A percentile compares a stretch with the other conserved stretches of the same genome.
Conservation (phyloP, 2,888 invertebrate genomes). For the Ennomos quercinarius region DNA sequence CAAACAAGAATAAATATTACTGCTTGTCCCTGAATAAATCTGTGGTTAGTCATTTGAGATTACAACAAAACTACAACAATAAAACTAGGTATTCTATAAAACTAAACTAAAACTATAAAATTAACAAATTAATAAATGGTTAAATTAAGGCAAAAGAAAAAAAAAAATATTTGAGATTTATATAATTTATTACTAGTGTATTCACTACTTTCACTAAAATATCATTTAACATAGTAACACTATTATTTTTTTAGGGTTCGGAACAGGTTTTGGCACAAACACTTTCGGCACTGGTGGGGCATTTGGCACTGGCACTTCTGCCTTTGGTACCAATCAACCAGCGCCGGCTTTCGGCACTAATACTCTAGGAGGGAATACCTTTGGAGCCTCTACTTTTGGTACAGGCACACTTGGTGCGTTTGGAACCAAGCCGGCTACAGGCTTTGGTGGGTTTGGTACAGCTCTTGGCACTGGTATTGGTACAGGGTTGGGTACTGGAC, state of each 20-base stretch:
- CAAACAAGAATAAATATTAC: no score
- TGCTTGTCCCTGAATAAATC: no score
- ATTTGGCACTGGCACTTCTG: conserved; percentile 28
- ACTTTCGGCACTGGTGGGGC: conserved; percentile 48
- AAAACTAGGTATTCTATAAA: no score
- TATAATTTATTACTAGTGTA: no score
- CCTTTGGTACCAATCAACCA: conserved; percentile 61
- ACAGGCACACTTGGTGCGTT: conserved; percentile 77
- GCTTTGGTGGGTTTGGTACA: conserved; percentile 63
- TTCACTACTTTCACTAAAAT: no score
- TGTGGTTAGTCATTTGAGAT: no score
- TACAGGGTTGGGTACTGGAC: conserved; percentile 53
- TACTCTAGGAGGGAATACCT: conserved; percentile 65
- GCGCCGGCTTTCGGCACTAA: conserved; percentile 60
- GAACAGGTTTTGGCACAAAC: conserved; percentile 48
- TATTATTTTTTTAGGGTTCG: conserved; percentile 57
- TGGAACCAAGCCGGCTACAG: conserved; percentile 60
- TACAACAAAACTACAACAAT: no score
- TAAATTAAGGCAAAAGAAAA: no score
- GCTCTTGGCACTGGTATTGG: conserved; percentile 62
- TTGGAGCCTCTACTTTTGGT: conserved; percentile 72
- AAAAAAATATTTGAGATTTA: no score
- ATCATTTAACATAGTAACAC: no score
- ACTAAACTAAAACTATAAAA: no score
- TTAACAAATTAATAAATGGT: no score